Percentiles rank a stretch among this genome's conserved stretches.
Conservation (phyloP, 2,888 invertebrate genomes). For the Phyllotreta cruciferae region DNA sequence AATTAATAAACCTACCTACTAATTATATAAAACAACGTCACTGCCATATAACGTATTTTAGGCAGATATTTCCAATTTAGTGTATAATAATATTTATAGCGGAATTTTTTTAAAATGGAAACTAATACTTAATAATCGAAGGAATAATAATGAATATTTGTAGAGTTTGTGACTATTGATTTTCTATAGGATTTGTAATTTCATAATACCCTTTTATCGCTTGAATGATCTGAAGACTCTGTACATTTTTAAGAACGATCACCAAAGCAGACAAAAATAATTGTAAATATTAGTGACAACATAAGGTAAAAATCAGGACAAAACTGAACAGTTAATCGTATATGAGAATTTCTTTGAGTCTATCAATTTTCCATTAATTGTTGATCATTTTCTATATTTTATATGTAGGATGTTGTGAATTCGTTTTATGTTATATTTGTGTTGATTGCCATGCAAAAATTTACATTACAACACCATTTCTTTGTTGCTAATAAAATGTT, state of each 20-base stretch:
- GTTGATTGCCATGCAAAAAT: conserved; percentile 50
- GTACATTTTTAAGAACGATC: conserved; percentile 36
- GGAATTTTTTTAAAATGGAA: conserved; percentile 40
- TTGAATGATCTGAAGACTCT: conserved; percentile 44
- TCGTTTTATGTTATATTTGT: conserved; percentile 34
- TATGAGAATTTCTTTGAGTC: conserved; percentile 39
- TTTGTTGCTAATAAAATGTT: conserved; percentile 48
- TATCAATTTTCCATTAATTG: conserved; percentile 45
- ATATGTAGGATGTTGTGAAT: conserved; percentile 46
- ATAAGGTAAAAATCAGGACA: conserved; percentile 42
- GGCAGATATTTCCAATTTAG: conserved; percentile 53
- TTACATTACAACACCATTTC: conserved; percentile 35
- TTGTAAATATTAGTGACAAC: conserved; percentile 16
- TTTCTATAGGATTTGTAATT: conserved; percentile 42
- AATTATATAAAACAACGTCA: conserved; percentile 51
- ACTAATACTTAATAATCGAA: conserved; percentile 9
- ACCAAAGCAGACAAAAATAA: conserved; percentile 32
- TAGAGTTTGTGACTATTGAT: conserved; percentile 32
- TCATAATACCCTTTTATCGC: conserved; percentile 40
- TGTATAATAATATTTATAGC: conserved; percentile 43
- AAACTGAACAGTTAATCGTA: conserved; percentile 40
- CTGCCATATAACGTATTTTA: conserved; percentile 57
- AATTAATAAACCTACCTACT: conserved; percentile 47
- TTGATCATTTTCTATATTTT: conserved; percentile 47
- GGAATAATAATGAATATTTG: conserved; percentile 6